These are phyloP conservation scores for Patagioenas fasciata DNA, from an alignment of 2,113 vertebrate genomes.

Conservation along the genomic window DNA sequence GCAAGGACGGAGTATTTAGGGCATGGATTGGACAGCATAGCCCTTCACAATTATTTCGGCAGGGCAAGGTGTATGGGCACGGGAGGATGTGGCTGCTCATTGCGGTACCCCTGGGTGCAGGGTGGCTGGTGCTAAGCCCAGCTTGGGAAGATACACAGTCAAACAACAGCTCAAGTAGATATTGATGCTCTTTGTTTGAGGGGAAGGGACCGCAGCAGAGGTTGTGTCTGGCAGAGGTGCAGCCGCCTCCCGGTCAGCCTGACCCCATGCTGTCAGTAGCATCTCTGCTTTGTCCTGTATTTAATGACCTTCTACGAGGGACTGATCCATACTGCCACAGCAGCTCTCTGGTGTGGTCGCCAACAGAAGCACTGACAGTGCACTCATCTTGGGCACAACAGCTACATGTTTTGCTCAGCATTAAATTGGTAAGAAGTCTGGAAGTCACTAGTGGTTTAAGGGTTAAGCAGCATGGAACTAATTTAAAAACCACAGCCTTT, in stretches of 20 bases:
- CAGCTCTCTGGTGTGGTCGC: not conserved
- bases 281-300: not conserved
- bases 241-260: not conserved
- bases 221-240: not conserved
- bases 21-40: not conserved
- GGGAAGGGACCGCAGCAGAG: not conserved
- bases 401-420: not conserved
- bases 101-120: not conserved
- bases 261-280: rapidly evolving
- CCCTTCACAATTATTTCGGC: not conserved
- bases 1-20: not conserved
- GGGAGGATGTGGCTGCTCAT: not conserved
- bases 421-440: not conserved
- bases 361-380: not conserved
- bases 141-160: not conserved
- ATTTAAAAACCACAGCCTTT: constrained; percentile 63
- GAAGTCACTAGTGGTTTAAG: constrained; percentile 33
- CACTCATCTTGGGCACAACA: not conserved
- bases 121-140: not conserved
- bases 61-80: not conserved
- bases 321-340: not conserved
- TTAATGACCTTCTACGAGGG: not conserved
- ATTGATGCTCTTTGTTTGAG: not conserved
- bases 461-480: constrained; percentile 57
- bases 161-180: not conserved